Evolutionary conservation across 2,888 invertebrate genomes (phyloP), one percentile per base, ranked within the genome.

Genomic region (Epirrita christyi): DNA sequence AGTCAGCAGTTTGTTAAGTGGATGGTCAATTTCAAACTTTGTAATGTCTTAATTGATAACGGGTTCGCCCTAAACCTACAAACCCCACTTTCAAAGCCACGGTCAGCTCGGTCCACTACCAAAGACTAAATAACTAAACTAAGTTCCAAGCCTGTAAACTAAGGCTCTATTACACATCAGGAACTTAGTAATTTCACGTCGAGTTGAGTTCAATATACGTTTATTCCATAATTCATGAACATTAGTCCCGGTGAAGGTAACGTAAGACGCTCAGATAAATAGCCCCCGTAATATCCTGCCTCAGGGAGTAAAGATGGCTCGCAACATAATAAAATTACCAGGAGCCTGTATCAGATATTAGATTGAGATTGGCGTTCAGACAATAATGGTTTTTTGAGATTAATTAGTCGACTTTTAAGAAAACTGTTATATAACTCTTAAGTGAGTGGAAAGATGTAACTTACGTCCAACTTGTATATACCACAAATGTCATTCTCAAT

Each of bases 141-240:
- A 13, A 41, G 14, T 40, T 6, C 11, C 37, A 37, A 37, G 37
- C 7, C 37, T 13, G 21, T 21, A 21, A 21, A 21, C 40, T 41
- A 27, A 41, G 21, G n/a, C 21, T 27, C 6, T 40, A n/a, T 21
- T 15, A 43, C 43, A 47, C 53, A 50, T 49, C 54, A 67, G 60
- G 53, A 62, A 63, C 61, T 63, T 50, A 45, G 67, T 60, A 65
- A 67, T 67, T 68, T 67, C 63, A 64, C 63, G 64, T 64, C 48
- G 55, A 66, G 61, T 66, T 65, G 65, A 68, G 66, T 67, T 63
- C 66, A 67, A 69, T 68, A 69, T 66, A 67, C 69, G 61, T 64
- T 59, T 63, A 61, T 61, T 83, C 72, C 80, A 81, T 83, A 78
- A 83, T 81, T 81, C 81, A 83, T 81, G 79, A 80, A 76, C 78